A percentile compares a stretch with the other conserved stretches of the same genome.
These are phyloP conservation scores for Tiliqua scincoides DNA, from an alignment of 2,113 vertebrate species.

Conservation along the genomic window DNA sequence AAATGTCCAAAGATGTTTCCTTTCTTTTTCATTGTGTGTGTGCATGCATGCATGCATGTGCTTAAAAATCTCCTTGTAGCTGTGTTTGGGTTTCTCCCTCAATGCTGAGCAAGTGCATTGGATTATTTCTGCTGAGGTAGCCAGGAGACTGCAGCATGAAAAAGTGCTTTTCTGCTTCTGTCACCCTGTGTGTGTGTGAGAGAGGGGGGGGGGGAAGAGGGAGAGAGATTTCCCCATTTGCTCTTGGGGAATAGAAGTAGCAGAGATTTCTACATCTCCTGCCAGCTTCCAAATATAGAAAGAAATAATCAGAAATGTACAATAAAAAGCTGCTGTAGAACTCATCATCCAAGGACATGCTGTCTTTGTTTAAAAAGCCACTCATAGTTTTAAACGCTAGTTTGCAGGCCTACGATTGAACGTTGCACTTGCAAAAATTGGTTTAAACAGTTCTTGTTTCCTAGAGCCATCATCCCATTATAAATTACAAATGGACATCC, in stretches of 20 bases:
- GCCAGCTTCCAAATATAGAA: slow-evolving; percentile 17
- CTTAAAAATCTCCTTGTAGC: not conserved
- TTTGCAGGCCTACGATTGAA: not conserved
- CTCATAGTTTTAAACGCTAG: not conserved
- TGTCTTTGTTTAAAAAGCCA: not conserved
- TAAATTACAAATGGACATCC: not conserved
- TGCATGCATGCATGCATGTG: too few species aligned
- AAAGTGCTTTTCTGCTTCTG: slow-evolving; percentile 66
- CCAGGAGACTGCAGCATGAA: slow-evolving; percentile 49
- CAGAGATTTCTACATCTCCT: slow-evolving; percentile 50
- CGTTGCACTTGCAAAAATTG: not conserved
- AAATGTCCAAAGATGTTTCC: not conserved
- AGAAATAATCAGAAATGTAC: not conserved
- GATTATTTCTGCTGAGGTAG: slow-evolving; percentile 28
- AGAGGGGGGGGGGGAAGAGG: too few species aligned
- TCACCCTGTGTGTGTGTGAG: not conserved
- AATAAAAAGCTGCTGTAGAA: not conserved
- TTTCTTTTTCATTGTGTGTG: not conserved
- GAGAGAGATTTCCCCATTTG: slow-evolving; percentile 5
- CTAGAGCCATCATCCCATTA: not conserved
- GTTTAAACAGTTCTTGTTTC: not conserved
- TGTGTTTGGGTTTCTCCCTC: slow-evolving; percentile 24
- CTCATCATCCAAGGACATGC: not conserved
- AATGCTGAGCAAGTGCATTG: slow-evolving; percentile 49
- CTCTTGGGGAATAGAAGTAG: slow-evolving; percentile 15